Conservation (phyloP, 2,113 vertebrate species). For the Donacobius atricapilla region DNA sequence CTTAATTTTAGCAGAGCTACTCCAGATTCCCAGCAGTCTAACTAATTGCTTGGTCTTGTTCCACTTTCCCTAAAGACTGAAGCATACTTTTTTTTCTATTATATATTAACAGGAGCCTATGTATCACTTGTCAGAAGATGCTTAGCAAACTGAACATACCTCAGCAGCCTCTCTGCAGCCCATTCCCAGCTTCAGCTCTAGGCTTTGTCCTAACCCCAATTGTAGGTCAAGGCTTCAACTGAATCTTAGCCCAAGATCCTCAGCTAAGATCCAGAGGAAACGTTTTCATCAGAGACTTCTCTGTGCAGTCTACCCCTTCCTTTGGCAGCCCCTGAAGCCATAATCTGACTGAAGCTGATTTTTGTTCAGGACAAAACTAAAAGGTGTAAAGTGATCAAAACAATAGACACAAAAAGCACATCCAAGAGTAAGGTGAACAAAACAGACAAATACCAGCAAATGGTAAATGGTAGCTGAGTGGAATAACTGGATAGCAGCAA, state of each 20-base stretch:
- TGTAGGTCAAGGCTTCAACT: not conserved
- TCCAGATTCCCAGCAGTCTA: conserved; percentile 22
- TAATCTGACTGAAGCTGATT: not conserved
- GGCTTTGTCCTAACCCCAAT: not conserved
- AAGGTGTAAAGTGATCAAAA: not conserved
- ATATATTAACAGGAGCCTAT: not conserved
- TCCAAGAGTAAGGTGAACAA: not conserved
- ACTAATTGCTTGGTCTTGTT: conserved; percentile 40
- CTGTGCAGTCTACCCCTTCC: not conserved
- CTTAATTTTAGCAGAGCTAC: conserved; percentile 19
- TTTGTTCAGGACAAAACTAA: not conserved
- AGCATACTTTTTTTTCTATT: not conserved
- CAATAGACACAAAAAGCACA: not conserved
- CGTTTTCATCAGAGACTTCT: not conserved
- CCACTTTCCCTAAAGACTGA: conserved; percentile 24
- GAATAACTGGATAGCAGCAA: not conserved
- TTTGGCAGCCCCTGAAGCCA: not conserved
- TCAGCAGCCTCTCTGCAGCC: not conserved
- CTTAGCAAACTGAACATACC: not conserved
- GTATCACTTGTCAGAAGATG: not conserved
- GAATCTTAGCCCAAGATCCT: not conserved
- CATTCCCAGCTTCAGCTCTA: not conserved
- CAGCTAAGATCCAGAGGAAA: not conserved
- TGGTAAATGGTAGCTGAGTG: not conserved
- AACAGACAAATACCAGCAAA: not conserved